Conservation (phyloP, 2,888 invertebrate genomes). For the Lithophane socia region DNA sequence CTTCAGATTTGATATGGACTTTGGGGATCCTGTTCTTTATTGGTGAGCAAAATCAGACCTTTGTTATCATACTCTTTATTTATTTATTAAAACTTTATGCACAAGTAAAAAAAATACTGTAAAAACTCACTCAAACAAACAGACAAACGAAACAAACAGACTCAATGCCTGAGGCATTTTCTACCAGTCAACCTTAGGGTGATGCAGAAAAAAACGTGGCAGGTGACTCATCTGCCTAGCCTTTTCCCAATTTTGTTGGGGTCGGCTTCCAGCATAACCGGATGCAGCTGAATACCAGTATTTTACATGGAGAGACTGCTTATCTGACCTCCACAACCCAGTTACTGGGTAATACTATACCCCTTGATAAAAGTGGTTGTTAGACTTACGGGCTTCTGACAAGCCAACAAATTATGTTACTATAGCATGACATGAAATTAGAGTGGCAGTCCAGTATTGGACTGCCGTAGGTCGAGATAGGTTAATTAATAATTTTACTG, state of each 20-base stretch:
- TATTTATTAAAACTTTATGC: too few species aligned
- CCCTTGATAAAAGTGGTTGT: not conserved
- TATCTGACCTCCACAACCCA: not conserved
- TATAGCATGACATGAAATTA: not conserved
- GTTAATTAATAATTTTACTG: not conserved
- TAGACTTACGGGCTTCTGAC: not conserved
- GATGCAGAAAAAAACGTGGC: too few species aligned
- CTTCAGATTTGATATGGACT: constrained; percentile 96
- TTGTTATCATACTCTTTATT: not conserved
- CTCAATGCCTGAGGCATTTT: too few species aligned
- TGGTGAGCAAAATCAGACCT: constrained; percentile 89
- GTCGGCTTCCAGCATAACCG: not conserved
- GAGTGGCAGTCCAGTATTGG: not conserved
- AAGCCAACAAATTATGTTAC: not conserved
- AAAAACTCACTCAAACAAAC: too few species aligned
- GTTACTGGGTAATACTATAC: not conserved
- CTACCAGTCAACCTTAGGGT: too few species aligned
- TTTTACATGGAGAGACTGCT: not conserved
- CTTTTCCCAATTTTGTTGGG: too few species aligned
- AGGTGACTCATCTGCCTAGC: too few species aligned
- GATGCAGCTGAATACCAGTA: not conserved
- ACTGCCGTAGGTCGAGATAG: too few species aligned
- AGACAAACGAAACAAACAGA: too few species aligned
- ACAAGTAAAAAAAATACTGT: too few species aligned
- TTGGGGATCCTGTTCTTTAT: constrained; percentile 94